These are phyloP conservation scores for Tenrec ecaudatus DNA, from an alignment of 2,113 vertebrate species.

Conservation along the genomic window DNA sequence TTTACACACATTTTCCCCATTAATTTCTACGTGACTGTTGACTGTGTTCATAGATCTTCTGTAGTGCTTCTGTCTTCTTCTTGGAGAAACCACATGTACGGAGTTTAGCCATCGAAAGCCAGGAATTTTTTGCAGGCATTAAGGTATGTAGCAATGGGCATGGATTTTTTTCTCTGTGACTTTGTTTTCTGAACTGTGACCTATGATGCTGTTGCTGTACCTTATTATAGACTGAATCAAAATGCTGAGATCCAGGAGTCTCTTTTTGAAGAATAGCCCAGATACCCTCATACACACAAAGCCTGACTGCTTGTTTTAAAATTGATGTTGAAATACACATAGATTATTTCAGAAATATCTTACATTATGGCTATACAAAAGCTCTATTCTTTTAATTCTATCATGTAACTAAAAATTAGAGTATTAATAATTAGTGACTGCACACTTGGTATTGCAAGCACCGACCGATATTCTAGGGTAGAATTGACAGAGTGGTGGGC, in stretches of 20 bases:
- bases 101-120: conserved; percentile 89
- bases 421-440: neutral
- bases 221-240: neutral
- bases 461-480: neutral
- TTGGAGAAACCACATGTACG: conserved; percentile 88
- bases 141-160: conserved; percentile 85
- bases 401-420: neutral
- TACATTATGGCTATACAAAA: neutral
- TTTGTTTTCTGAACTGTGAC: neutral
- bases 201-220: neutral
- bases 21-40: conserved; percentile 19
- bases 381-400: neutral
- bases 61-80: conserved; percentile 91
- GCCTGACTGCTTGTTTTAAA: neutral
- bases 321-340: neutral
- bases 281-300: neutral
- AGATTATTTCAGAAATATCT: neutral
- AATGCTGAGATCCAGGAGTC: neutral
- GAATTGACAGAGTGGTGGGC: neutral
- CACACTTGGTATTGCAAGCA: neutral
- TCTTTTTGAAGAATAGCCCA: neutral
- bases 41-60: conserved; percentile 89
- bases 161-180: neutral
- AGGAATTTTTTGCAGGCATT: conserved; percentile 94
- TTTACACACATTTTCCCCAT: neutral